Evolutionary conservation across 2,113 vertebrate genomes (phyloP).

Genomic region (Trichomycterus rosablanca): DNA sequence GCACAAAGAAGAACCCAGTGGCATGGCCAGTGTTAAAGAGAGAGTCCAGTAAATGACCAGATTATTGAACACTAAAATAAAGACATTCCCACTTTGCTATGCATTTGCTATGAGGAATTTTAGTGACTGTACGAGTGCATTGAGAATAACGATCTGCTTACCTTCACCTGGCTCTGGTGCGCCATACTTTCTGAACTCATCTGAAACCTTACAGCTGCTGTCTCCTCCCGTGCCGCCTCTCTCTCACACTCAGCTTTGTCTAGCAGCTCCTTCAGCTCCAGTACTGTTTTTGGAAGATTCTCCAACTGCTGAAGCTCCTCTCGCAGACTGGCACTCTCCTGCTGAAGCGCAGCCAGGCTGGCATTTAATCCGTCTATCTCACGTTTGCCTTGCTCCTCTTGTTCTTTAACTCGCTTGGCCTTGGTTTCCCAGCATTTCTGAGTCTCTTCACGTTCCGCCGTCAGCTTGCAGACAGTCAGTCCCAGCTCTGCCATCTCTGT

Average conservation of each 20-base stretch:
- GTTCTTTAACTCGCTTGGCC: constrained; percentile 54
- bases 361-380: constrained; percentile 64
- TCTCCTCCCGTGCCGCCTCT: constrained; percentile 71
- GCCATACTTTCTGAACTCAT: constrained; percentile 86
- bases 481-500: constrained; percentile 85
- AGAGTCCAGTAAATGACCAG: too few relatives aligned
- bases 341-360: constrained; percentile 62
- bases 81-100: too few relatives aligned
- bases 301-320: constrained; percentile 71
- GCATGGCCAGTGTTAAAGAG: too few relatives aligned
- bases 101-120: too few relatives aligned
- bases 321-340: constrained; percentile 70
- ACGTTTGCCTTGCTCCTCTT: constrained; percentile 54
- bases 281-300: constrained; percentile 54
- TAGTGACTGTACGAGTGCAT: too few relatives aligned
- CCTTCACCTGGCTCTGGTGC: constrained; percentile 82
- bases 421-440: constrained; percentile 54
- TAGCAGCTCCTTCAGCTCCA: constrained; percentile 72
- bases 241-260: constrained; percentile 64
- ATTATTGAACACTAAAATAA: too few relatives aligned
- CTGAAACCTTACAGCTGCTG: constrained; percentile 81
- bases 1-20: too few relatives aligned
- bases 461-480: constrained; percentile 78
- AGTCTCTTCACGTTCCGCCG: constrained; percentile 69
- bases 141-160: constrained; percentile 48